Evolutionary conservation across 2,888 invertebrate genomes (phyloP).

Genomic region (Exephanes ischioxanthus): DNA sequence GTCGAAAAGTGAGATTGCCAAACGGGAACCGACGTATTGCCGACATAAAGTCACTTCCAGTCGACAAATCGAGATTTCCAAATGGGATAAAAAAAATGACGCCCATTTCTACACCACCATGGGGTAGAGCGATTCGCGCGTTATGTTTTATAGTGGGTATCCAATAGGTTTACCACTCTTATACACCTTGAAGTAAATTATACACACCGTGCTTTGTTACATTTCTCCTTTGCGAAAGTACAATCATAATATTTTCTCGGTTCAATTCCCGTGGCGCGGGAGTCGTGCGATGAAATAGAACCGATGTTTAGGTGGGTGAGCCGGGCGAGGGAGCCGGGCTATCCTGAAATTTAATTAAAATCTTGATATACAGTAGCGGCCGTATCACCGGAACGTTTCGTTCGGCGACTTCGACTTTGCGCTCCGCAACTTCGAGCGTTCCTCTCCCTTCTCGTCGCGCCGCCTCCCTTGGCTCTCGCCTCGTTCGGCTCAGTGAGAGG

Average conservation of each 20-base stretch:
- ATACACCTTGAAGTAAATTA: background rate
- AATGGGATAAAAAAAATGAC: background rate
- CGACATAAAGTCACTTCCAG: too few relatives aligned
- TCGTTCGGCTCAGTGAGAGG: background rate
- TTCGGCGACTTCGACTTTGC: constrained; percentile 8
- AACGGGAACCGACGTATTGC: too few relatives aligned
- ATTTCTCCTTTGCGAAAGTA: constrained; percentile 8
- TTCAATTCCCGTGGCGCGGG: constrained; percentile 6
- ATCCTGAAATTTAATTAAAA: constrained; percentile 62
- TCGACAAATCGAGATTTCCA: too few relatives aligned
- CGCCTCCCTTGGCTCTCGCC: background rate
- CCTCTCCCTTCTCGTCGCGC: background rate
- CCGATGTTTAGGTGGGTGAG: constrained; percentile 51
- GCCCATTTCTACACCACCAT: background rate
- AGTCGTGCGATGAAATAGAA: constrained; percentile 20
- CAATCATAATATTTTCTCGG: constrained; percentile 45
- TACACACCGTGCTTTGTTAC: background rate
- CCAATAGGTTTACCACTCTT: background rate
- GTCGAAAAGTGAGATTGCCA: too few relatives aligned
- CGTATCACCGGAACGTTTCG: constrained; percentile 38
- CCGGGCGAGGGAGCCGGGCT: background rate
- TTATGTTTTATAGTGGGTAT: background rate
- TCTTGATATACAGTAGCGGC: constrained; percentile 65
- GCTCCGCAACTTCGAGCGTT: background rate
- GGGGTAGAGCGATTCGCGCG: too few relatives aligned